Evolutionary conservation across 2,797 vertebrate genomes (phyloP).

Genomic region (Ptychadena robeensis): DNA sequence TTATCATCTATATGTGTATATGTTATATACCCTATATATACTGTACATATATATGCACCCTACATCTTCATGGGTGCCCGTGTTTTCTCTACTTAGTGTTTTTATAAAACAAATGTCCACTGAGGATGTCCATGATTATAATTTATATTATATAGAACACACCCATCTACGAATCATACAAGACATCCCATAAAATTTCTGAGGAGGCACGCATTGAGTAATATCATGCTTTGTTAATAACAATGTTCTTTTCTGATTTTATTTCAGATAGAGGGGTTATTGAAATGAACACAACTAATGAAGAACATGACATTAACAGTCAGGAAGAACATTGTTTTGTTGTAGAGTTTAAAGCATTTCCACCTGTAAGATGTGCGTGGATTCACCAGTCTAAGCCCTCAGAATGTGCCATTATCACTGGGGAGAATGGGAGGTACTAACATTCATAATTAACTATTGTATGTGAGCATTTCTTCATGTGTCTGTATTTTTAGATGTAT

Average conservation of each 20-base stretch:
- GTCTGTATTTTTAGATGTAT: not conserved
- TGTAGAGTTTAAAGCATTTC: slow-evolving; percentile 81
- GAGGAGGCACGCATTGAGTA: too few species aligned
- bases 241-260: slow-evolving; percentile 50
- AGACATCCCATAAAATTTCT: too few species aligned
- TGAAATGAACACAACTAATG: slow-evolving; percentile 73
- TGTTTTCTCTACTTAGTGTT: too few species aligned
- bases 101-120: too few species aligned
- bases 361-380: slow-evolving; percentile 84
- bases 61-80: too few species aligned
- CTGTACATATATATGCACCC: too few species aligned
- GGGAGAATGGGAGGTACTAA: slow-evolving; percentile 73
- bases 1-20: too few species aligned
- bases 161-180: too few species aligned
- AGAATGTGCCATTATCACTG: slow-evolving; percentile 70
- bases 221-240: not conserved
- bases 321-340: slow-evolving; percentile 77
- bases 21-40: too few species aligned
- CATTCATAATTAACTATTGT: not conserved
- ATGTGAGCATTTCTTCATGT: not conserved
- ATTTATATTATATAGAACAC: too few species aligned
- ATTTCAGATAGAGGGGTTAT: slow-evolving; percentile 82
- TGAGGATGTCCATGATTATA: too few species aligned
- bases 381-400: slow-evolving; percentile 72
- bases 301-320: slow-evolving; percentile 71